Conservation (phyloP, 2,888 invertebrate genomes). For the Crepidodera aurea region DNA sequence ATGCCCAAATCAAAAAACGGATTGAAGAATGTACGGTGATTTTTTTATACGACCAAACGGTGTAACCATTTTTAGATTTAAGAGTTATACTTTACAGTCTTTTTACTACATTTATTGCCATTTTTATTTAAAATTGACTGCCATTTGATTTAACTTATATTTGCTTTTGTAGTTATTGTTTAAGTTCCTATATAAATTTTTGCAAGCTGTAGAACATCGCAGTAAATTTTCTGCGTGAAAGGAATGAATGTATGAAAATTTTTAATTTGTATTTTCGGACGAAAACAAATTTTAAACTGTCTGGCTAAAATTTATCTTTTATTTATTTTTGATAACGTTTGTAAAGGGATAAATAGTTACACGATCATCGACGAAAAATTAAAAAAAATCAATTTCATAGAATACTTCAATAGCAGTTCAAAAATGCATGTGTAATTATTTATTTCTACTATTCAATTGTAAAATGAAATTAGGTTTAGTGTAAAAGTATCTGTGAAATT, state of each 20-base stretch:
- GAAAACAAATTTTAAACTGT: slow-evolving; percentile 8
- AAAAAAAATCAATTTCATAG: slow-evolving; percentile 15
- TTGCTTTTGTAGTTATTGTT: slow-evolving; percentile 53
- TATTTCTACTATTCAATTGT: slow-evolving; percentile 36
- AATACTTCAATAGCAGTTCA: background rate
- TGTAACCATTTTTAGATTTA: slow-evolving; percentile 36
- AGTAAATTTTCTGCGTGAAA: slow-evolving; percentile 42
- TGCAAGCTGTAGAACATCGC: slow-evolving; percentile 50
- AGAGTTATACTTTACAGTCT: slow-evolving; percentile 46
- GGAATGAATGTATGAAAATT: slow-evolving; percentile 39
- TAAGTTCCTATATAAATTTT: slow-evolving; percentile 55
- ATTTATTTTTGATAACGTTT: slow-evolving; percentile 25
- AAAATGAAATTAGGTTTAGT: slow-evolving; percentile 49
- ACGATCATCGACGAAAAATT: background rate
- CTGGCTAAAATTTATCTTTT: slow-evolving; percentile 28
- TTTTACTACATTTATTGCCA: slow-evolving; percentile 52
- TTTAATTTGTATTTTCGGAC: slow-evolving; percentile 15
- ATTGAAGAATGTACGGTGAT: too few relatives aligned
- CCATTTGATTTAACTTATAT: slow-evolving; percentile 56
- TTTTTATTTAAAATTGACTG: slow-evolving; percentile 54
- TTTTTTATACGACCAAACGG: slow-evolving; percentile 11
- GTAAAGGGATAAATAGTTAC: slow-evolving; percentile 24
- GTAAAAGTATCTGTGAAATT: slow-evolving; percentile 53
- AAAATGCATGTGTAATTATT: slow-evolving; percentile 29
- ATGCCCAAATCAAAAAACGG: too few relatives aligned